A percentile compares a stretch with the other conserved stretches of the same genome.
phyloP scores from a whole-genome alignment of 2,113 vertebrate genomes.

The Regulus satrapa region DNA sequence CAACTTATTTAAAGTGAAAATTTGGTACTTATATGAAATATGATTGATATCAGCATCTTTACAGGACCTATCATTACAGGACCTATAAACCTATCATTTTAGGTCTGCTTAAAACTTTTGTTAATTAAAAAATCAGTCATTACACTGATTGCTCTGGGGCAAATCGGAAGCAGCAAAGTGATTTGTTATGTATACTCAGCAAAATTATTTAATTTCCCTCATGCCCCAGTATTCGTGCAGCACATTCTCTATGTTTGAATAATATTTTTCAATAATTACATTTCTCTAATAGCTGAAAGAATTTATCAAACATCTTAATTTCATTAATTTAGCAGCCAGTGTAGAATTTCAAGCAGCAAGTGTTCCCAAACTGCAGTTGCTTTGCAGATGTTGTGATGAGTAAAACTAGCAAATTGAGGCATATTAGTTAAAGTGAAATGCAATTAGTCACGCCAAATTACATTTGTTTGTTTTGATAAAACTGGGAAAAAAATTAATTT shows the following conservation, averaged over 20 bases:
- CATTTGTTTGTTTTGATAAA: neutral
- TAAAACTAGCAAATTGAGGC: neutral
- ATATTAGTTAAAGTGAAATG: neutral
- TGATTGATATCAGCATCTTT: too few relatives aligned
- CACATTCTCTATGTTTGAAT: neutral
- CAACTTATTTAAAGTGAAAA: neutral
- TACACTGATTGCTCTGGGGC: neutral
- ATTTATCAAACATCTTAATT: neutral
- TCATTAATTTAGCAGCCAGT: neutral
- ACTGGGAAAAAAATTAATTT: neutral
- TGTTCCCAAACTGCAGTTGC: neutral
- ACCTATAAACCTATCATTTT: too few relatives aligned
- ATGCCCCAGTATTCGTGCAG: neutral
- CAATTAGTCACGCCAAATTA: neutral
- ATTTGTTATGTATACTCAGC: neutral
- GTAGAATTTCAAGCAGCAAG: neutral
- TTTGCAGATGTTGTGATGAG: neutral
- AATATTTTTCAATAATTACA: constrained; percentile 11
- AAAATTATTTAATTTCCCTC: neutral
- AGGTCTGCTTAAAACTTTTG: neutral
- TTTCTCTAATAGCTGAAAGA: neutral
- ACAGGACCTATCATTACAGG: too few relatives aligned
- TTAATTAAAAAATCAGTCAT: neutral
- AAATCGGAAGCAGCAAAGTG: neutral
- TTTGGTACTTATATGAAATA: neutral